Evolutionary conservation across 2,888 invertebrate genomes (phyloP).

Genomic region (Chirona hameri): DNA sequence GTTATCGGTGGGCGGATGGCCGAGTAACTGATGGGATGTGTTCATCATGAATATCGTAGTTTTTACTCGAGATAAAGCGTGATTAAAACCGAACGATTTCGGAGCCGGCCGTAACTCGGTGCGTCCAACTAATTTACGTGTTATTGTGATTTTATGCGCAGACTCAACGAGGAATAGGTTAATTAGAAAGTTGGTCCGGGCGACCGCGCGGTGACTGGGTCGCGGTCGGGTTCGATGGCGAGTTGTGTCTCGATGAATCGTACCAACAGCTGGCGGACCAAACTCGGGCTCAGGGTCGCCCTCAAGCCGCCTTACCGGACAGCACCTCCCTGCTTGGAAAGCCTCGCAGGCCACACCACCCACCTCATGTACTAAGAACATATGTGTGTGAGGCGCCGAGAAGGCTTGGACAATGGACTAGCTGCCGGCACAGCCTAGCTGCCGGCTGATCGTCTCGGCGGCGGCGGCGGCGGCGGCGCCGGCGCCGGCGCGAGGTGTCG

Average conservation of each 20-base stretch:
- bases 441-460: not conserved
- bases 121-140: not conserved
- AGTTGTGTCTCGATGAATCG: not conserved
- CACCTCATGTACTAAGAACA: too few relatives aligned
- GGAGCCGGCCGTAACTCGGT: not conserved
- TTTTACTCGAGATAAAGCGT: constrained; percentile 9
- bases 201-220: too few relatives aligned
- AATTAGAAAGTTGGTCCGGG: constrained; percentile 6
- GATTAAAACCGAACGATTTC: constrained; percentile 13
- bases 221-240: too few relatives aligned
- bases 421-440: not conserved
- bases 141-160: constrained; percentile 28
- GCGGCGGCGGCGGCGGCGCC: too few relatives aligned
- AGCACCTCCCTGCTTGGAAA: too few relatives aligned
- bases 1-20: constrained; percentile 1
- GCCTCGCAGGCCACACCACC: too few relatives aligned
- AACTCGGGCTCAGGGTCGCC: too few relatives aligned
- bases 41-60: constrained; percentile 25
- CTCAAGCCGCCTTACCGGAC: too few relatives aligned
- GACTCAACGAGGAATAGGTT: not conserved
- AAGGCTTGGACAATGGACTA: not conserved
- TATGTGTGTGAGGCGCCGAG: too few relatives aligned
- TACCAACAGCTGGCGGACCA: too few relatives aligned
- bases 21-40: not conserved
- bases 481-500: not conserved